phyloP scores from a whole-genome alignment of 2,113 vertebrate species.

The Sceloporus tristichus region DNA sequence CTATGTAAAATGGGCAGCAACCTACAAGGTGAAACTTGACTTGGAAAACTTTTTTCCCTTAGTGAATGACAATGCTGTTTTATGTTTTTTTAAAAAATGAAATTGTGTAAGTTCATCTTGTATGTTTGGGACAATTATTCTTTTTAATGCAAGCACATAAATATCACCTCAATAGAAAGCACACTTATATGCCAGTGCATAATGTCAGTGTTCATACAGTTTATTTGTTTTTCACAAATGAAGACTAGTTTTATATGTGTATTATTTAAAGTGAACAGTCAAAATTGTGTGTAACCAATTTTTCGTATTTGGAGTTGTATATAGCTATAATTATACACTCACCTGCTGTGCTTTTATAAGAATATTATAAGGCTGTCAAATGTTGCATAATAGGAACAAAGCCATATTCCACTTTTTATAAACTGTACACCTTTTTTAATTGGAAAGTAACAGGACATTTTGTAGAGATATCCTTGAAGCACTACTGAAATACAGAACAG shows the following conservation, averaged over 20 bases:
- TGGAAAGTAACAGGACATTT: background rate
- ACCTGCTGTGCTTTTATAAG: background rate
- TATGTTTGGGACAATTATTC: background rate
- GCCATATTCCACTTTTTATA: too few relatives aligned
- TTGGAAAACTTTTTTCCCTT: background rate
- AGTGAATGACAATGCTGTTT: background rate
- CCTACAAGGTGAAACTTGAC: background rate
- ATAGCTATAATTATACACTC: background rate
- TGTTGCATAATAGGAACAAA: too few relatives aligned
- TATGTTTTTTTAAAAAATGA: background rate
- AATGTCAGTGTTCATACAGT: background rate
- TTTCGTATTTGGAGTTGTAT: background rate
- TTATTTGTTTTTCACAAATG: background rate
- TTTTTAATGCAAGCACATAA: background rate
- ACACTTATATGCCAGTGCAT: background rate
- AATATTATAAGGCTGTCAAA: too few relatives aligned
- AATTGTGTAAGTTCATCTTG: background rate
- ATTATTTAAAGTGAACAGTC: background rate
- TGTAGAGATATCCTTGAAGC: background rate
- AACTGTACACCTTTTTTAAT: background rate
- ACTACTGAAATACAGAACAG: background rate
- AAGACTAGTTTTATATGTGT: background rate
- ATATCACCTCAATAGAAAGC: background rate
- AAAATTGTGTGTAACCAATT: background rate
- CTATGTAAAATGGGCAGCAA: conserved; percentile 15